phyloP scores from a whole-genome alignment of 2,113 vertebrate genomes.

The western clawed frog (Xenopus tropicalis) region DNA sequence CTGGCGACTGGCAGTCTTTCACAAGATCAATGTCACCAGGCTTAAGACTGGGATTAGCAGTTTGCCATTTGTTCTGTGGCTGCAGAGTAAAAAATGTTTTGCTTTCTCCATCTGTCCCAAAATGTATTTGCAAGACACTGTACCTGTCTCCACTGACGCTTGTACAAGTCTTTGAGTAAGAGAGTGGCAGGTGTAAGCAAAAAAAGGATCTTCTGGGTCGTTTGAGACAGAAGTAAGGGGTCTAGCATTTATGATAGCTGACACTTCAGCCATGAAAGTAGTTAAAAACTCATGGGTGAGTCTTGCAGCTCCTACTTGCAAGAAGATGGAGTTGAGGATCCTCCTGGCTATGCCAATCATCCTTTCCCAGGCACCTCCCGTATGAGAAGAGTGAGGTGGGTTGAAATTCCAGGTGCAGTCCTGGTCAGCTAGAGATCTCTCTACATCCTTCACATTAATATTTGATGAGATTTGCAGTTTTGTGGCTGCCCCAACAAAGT shows the following conservation, averaged over 20 bases:
- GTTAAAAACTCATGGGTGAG: conserved; percentile 4
- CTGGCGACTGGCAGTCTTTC: neutral
- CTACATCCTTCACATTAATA: too few relatives aligned
- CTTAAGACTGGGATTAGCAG: neutral
- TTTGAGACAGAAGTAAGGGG: too few relatives aligned
- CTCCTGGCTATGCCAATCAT: neutral
- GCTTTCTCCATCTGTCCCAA: neutral
- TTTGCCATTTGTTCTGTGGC: neutral
- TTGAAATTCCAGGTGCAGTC: conserved; percentile 40
- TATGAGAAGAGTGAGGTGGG: neutral
- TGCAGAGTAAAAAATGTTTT: neutral
- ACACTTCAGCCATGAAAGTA: conserved; percentile 7
- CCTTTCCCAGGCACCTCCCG: too few relatives aligned
- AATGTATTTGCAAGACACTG: neutral
- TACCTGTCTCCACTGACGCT: neutral
- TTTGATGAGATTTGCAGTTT: too few relatives aligned
- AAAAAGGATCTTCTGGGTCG: too few relatives aligned
- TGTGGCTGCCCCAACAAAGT: too few relatives aligned
- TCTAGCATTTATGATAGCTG: too few relatives aligned
- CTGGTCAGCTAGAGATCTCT: neutral
- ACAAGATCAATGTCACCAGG: neutral
- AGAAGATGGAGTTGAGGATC: neutral
- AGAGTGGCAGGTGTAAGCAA: neutral
- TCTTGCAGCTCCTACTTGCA: neutral
- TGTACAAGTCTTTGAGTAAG: conserved; percentile 3